Base-by-base conservation (phyloP, 2,113 vertebrate genomes). In the Alectura lathami region DNA sequence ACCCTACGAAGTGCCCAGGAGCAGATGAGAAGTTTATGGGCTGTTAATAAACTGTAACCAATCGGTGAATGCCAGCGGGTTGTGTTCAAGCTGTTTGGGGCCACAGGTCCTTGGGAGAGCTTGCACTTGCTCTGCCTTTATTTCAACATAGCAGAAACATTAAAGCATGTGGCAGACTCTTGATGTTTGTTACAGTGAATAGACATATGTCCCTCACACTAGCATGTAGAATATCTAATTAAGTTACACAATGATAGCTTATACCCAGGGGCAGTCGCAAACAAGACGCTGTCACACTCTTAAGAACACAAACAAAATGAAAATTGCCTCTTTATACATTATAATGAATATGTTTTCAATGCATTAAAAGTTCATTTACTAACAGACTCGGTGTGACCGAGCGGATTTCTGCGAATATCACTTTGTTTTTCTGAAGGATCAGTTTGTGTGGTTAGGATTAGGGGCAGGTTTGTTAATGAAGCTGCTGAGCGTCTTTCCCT, bases 31-130 rank as follows among this genome's bases (percentile, higher is more conserved):
- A 98, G 98, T 99, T 99, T 98, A 99, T 99, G 98, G 98, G 98
- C 98, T 99, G 98, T 98, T 99, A 99, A 99, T 99, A 99, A 98
- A 98, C 98, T 97, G 98, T 98, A 99, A 99, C 99, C 98, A 98
- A 99, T 99, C 59, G 82, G 96, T 98, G 98, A 98, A 98, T 98
- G 96, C 91, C 6, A 78, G 91, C 96, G 91, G 97, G 97, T 97
- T 97, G 98, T 90, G 96, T 97, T 96, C 96, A 98, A 98, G 98
- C 98, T 97, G 98, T 98, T 98, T 96, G 97, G 94, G 98, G 98
- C 98, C 97, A 94, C 97, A 96, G 96, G 98, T 98, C 98, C 98
- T 98, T 99, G 99, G 98, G 98, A 99, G 98, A 98, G 97, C 94
- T 95, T 93, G 95, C 98, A 98, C 98, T 98, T 98, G 98, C 86